Conservation (phyloP, 2,888 invertebrate genomes). For the Drosophila putrida region DNA sequence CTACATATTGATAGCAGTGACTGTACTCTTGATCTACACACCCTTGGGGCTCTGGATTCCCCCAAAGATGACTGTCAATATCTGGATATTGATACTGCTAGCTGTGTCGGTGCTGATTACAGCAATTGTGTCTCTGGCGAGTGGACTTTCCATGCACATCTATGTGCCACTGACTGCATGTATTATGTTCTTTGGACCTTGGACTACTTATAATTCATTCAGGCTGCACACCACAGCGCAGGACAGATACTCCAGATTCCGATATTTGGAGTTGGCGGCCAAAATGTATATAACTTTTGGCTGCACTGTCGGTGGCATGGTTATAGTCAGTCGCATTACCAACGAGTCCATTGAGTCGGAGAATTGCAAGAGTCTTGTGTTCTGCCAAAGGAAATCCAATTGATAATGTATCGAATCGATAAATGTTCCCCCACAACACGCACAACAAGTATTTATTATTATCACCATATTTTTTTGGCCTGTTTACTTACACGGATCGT, state of each 20-base stretch:
- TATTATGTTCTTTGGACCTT: slow-evolving; percentile 65
- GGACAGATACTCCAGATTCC: background rate
- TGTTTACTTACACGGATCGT: slow-evolving; percentile 88
- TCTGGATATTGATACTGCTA: slow-evolving; percentile 58
- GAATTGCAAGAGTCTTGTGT: slow-evolving; percentile 21
- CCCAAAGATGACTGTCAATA: slow-evolving; percentile 19
- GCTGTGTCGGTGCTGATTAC: slow-evolving; percentile 42
- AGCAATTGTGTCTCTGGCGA: slow-evolving; percentile 34
- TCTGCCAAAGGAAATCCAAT: slow-evolving; percentile 26
- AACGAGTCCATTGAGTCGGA: slow-evolving; percentile 33
- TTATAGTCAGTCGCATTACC: slow-evolving; percentile 27
- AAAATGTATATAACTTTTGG: slow-evolving; percentile 57
- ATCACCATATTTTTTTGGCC: background rate
- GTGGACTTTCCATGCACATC: slow-evolving; percentile 43
- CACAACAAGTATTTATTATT: slow-evolving; percentile 1
- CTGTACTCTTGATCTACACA: slow-evolving; percentile 48
- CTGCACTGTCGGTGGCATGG: slow-evolving; percentile 43
- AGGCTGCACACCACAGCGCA: slow-evolving; percentile 26
- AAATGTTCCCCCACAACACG: background rate
- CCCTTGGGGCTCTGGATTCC: slow-evolving; percentile 58
- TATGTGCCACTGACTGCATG: slow-evolving; percentile 52
- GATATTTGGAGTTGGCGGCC: slow-evolving; percentile 48
- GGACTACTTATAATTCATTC: slow-evolving; percentile 64
- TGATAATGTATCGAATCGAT: background rate
- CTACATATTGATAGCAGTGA: slow-evolving; percentile 23